These are phyloP conservation scores for Neolamprologus multifasciatus DNA, from an alignment of 2,797 vertebrate genomes.

Conservation along the genomic window DNA sequence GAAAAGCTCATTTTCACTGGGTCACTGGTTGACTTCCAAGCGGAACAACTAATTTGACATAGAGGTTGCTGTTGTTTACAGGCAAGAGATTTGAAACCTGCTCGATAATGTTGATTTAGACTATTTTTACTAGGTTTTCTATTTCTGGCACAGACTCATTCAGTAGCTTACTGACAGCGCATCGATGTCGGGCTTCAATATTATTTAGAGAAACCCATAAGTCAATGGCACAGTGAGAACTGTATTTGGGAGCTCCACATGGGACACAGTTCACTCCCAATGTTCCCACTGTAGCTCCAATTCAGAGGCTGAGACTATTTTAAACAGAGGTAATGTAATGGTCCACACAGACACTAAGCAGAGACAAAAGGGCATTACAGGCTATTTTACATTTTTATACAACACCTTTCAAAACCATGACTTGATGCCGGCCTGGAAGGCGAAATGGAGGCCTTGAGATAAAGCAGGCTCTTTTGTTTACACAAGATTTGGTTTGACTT, in stretches of 20 bases:
- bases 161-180: slow-evolving; percentile 19
- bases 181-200: slow-evolving; percentile 29
- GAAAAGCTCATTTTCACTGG: slow-evolving; percentile 47
- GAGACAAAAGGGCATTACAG: slow-evolving; percentile 50
- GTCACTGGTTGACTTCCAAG: slow-evolving; percentile 28
- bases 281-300: not conserved
- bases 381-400: slow-evolving; percentile 64
- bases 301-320: slow-evolving; percentile 41
- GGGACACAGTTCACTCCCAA: not conserved
- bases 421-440: slow-evolving; percentile 74
- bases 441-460: slow-evolving; percentile 66
- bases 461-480: slow-evolving; percentile 78
- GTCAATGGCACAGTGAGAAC: slow-evolving; percentile 12
- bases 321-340: slow-evolving; percentile 33
- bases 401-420: slow-evolving; percentile 69
- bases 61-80: slow-evolving; percentile 21
- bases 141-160: slow-evolving; percentile 40
- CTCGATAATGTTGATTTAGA: slow-evolving; percentile 37
- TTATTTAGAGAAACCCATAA: slow-evolving; percentile 24
- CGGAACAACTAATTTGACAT: slow-evolving; percentile 36
- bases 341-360: slow-evolving; percentile 54
- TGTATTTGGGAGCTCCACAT: slow-evolving; percentile 3
- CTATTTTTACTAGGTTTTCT: slow-evolving; percentile 56
- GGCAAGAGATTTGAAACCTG: slow-evolving; percentile 22
- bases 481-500: slow-evolving; percentile 80